Base-by-base conservation (phyloP, 2,888 invertebrate genomes). In the Copidosoma aretas region DNA sequence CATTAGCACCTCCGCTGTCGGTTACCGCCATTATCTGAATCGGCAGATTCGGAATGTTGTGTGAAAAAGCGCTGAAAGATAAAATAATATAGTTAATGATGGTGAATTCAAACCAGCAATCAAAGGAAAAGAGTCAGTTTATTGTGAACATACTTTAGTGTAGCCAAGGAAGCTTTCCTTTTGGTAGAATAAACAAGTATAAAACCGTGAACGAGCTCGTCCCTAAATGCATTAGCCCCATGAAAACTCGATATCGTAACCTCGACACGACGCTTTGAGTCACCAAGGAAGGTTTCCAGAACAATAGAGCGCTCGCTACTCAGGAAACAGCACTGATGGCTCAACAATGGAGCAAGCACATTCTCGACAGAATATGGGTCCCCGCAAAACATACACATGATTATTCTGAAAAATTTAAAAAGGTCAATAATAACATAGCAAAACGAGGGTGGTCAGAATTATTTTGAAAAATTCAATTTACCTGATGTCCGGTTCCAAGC, bases 351-450 rank as follows among this genome's bases (percentile, higher is more conserved):
- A 19, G 91, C 91, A 66, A 98, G 86, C 65, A 97, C 93, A 71
- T 93, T 92, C 83, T 96, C 96, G 56, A 95, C 91, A 0, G 93
- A 92, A 82, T 91, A 97, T 1, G 95, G 94, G 84, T 98, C 97
- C 63, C 96, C 97, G 84, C 98, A 98, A 84, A 97, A 95, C 91
- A 97, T 92, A 84, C 96, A 97, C 89, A 98, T 93, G 83, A 93
- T 93, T 84, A 96, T 93, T 77, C 95, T 91, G 76, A 68, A 80
- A 79, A 64, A 32, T 24, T 67, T 74, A 74, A 53, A 10, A 60
- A 32, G 8, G 8, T 19, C 32, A 63, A 17, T 56, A 43, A 21
- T 32, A 19, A 72, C 76, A 79, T 32, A 5, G 32, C 8, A 8
- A 32, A 32, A 32, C 8, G 32, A 32, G 32, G 8, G 32, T 32